Evolutionary conservation across 2,113 vertebrate species (phyloP).

Genomic region (Fregetta grallaria): DNA sequence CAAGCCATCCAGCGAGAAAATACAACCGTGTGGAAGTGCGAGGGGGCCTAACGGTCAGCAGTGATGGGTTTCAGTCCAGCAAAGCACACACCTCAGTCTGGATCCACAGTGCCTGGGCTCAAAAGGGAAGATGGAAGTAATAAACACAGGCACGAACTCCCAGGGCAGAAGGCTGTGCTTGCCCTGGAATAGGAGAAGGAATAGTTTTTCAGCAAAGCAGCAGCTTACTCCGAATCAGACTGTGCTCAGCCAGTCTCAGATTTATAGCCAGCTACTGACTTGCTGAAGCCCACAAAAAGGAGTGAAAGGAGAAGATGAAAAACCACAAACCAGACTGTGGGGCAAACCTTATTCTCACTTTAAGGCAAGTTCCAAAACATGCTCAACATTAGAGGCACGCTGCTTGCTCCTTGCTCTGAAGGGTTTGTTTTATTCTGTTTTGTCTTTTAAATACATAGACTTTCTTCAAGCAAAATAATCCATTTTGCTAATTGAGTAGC

Average conservation of each 20-base stretch:
- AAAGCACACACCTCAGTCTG: not conserved
- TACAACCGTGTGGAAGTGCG: not conserved
- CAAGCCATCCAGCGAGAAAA: not conserved
- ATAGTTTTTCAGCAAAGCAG: not conserved
- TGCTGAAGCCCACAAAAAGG: not conserved
- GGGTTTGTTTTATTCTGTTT: not conserved
- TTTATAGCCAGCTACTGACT: not conserved
- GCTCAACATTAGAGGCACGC: not conserved
- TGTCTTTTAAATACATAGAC: not conserved
- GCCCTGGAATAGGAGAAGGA: not conserved
- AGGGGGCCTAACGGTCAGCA: not conserved
- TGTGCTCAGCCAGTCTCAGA: not conserved
- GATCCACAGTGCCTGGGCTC: not conserved
- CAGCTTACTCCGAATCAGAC: not conserved
- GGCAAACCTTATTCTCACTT: not conserved
- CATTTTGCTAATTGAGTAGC: not conserved
- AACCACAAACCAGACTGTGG: not conserved
- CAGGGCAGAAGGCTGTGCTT: not conserved
- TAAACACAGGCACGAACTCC: not conserved
- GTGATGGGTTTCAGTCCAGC: not conserved
- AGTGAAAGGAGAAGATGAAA: not conserved
- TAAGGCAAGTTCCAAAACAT: not conserved
- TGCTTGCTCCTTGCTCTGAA: not conserved
- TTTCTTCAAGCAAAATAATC: not conserved
- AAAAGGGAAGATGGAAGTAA: not conserved